A percentile compares a stretch with the other conserved stretches of the same genome.
These are phyloP conservation scores for Pangasius djambal DNA, from an alignment of 2,797 vertebrate species.

Conservation along the genomic window DNA sequence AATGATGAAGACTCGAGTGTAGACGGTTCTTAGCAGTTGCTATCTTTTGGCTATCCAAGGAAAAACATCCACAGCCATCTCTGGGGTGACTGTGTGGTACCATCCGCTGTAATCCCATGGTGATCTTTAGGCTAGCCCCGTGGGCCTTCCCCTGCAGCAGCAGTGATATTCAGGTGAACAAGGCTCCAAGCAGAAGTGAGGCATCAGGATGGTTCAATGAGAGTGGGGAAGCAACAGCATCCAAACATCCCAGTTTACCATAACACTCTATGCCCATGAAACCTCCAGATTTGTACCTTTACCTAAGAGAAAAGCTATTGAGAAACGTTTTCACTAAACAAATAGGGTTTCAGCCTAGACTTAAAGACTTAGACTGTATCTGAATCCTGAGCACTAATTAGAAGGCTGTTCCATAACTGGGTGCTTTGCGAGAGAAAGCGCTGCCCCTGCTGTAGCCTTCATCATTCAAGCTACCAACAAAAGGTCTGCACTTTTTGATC, in stretches of 20 bases:
- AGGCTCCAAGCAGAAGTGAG: not conserved
- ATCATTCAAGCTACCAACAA: not conserved
- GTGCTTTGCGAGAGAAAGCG: too few species aligned
- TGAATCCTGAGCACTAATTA: not conserved
- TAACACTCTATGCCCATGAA: too few species aligned
- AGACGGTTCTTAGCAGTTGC: not conserved
- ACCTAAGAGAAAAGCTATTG: too few species aligned
- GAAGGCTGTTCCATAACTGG: not conserved
- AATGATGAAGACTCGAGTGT: not conserved
- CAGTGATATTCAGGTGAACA: not conserved
- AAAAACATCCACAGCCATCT: not conserved
- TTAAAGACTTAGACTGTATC: too few species aligned
- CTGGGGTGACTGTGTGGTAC: not conserved
- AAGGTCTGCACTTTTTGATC: not conserved
- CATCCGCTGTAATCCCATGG: not conserved
- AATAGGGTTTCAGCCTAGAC: not conserved
- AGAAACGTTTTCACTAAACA: too few species aligned
- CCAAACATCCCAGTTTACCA: too few species aligned
- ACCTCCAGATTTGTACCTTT: too few species aligned
- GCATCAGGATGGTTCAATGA: not conserved
- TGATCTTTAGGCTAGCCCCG: not conserved
- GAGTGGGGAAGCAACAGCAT: too few species aligned
- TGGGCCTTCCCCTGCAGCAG: not conserved
- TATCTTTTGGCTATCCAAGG: too few species aligned
- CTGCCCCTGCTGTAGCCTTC: too few species aligned